A percentile compares a stretch with the other conserved stretches of the same genome.
phyloP scores from a whole-genome alignment of 64 coral and sea anemone genomes.

The Astreopora myriophthalma region DNA sequence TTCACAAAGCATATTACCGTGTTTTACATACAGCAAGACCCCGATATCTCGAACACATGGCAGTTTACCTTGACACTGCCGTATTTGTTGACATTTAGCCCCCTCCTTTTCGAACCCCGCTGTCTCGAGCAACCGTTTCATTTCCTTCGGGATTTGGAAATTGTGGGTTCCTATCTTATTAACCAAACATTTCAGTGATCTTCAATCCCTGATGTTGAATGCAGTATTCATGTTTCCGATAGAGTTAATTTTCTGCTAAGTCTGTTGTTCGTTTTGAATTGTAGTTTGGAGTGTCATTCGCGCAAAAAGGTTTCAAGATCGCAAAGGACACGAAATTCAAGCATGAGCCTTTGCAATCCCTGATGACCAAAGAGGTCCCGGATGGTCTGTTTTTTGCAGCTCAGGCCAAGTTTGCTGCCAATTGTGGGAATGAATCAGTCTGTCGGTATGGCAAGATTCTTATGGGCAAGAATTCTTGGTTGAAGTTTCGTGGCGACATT shows the following conservation, averaged over 20 bases:
- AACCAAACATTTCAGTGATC: too few relatives aligned
- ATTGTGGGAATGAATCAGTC: constrained; percentile 30
- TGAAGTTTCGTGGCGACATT: constrained; percentile 37
- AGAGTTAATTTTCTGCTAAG: neutral
- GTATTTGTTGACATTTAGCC: too few relatives aligned
- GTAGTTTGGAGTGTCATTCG: constrained; percentile 61
- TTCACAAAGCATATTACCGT: too few relatives aligned
- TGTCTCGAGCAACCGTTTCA: too few relatives aligned
- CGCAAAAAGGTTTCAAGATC: constrained; percentile 68
- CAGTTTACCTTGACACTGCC: too few relatives aligned
- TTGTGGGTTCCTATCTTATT: too few relatives aligned
- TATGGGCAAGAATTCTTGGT: constrained; percentile 42
- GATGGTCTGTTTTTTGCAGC: constrained; percentile 53
- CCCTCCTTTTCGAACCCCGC: too few relatives aligned
- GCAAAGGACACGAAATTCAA: constrained; percentile 19
- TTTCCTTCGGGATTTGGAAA: too few relatives aligned
- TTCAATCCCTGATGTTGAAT: neutral
- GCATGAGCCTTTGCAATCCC: constrained; percentile 50
- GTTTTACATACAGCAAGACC: too few relatives aligned
- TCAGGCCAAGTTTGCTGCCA: constrained; percentile 13
- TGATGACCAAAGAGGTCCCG: constrained; percentile 46
- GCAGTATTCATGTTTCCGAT: neutral
- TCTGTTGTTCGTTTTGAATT: neutral
- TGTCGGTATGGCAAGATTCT: constrained; percentile 48
- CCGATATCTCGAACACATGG: too few relatives aligned